Percentiles rank a stretch among this genome's conserved stretches.
phyloP scores from a whole-genome alignment of 2,113 vertebrate genomes.

The Gopherus flavomarginatus region DNA sequence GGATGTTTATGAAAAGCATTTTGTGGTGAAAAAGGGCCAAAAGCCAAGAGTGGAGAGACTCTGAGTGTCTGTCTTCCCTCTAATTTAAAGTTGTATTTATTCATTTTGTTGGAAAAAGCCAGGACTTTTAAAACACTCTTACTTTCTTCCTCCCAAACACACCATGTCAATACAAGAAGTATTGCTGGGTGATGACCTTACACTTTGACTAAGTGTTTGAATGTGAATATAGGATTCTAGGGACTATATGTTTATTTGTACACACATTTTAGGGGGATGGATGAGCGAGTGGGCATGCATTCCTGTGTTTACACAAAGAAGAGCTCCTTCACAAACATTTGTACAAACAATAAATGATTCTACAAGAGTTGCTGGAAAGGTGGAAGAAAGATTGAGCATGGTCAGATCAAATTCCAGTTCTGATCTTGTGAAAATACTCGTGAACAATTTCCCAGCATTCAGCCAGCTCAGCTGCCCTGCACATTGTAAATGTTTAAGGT shows the following conservation, averaged over 20 bases:
- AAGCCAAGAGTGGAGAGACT: neutral
- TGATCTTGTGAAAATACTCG: neutral
- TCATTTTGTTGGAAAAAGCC: neutral
- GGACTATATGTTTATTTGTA: neutral
- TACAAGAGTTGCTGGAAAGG: neutral
- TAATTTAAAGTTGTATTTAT: neutral
- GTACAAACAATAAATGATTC: neutral
- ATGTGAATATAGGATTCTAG: neutral
- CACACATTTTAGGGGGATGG: neutral
- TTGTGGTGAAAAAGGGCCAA: neutral
- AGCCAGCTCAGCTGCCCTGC: neutral
- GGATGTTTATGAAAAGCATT: neutral
- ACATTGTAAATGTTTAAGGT: neutral
- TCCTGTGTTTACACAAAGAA: neutral
- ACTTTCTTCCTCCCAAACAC: neutral
- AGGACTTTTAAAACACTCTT: neutral
- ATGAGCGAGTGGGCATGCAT: neutral
- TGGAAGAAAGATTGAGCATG: neutral
- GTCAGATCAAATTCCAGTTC: neutral
- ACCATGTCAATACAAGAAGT: no score
- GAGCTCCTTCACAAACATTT: neutral
- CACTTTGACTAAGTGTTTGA: neutral
- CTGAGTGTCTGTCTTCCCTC: neutral
- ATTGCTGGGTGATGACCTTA: neutral
- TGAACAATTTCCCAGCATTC: neutral